Evolutionary conservation across 2,888 invertebrate genomes (phyloP).

Genomic region (Epinotia bilunana): DNA sequence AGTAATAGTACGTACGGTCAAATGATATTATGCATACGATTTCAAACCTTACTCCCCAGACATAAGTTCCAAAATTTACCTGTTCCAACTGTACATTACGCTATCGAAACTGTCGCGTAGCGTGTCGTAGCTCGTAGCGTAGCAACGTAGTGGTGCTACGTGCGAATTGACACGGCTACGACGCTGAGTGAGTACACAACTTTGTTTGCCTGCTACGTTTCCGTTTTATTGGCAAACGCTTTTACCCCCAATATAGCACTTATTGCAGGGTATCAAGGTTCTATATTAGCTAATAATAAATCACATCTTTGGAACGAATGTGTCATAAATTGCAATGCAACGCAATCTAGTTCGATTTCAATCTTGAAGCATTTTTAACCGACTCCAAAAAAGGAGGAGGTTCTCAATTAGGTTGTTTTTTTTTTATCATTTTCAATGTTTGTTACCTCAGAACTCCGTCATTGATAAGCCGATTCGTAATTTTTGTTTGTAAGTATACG

Average conservation of each 20-base stretch:
- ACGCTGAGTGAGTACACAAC: conserved; percentile 11
- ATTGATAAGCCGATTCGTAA: too few species aligned
- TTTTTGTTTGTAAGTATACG: too few species aligned
- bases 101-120: conserved; percentile 26
- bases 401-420: too few species aligned
- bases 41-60: not conserved
- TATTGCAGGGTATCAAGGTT: conserved; percentile 7
- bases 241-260: conserved; percentile 17
- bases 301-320: not conserved
- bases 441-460: too few species aligned
- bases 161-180: conserved; percentile 35
- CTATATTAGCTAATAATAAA: not conserved
- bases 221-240: conserved; percentile 1
- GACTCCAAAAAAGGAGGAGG: too few species aligned
- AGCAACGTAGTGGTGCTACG: conserved; percentile 38
- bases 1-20: not conserved
- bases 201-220: conserved; percentile 25
- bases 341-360: not conserved
- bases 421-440: too few species aligned
- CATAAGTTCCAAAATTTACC: not conserved
- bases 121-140: conserved; percentile 20
- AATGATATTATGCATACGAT: not conserved
- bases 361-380: not conserved
- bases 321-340: not conserved
- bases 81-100: not conserved